These are phyloP conservation scores for Beaufortia kweichowensis DNA, from an alignment of 2,113 vertebrate genomes.

Conservation along the genomic window DNA sequence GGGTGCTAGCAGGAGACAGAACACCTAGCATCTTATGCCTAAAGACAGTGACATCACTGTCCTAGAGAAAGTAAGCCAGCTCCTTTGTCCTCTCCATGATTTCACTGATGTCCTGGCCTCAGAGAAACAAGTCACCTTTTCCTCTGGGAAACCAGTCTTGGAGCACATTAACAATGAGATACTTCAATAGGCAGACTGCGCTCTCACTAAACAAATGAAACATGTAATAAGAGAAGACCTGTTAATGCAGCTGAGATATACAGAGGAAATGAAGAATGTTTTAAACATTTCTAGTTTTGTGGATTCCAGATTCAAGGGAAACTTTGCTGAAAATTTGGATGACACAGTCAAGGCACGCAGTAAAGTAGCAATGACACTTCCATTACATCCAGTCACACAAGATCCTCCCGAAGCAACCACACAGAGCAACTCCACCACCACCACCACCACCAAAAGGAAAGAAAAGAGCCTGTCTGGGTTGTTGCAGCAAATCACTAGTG, in stretches of 20 bases:
- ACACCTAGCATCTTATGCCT: conserved; percentile 4
- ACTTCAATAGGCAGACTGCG: background rate
- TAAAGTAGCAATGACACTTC: background rate
- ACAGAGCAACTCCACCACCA: background rate
- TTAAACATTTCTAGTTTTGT: background rate
- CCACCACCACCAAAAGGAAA: background rate
- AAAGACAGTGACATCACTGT: background rate
- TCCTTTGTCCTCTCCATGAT: background rate
- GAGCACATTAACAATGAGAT: conserved; percentile 4
- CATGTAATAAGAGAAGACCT: background rate
- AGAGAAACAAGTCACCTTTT: background rate
- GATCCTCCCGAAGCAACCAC: background rate
- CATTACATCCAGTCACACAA: background rate
- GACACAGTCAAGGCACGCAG: background rate
- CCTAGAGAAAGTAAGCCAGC: background rate
- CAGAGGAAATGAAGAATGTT: background rate
- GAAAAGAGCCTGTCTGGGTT: no score
- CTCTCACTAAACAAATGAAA: conserved; percentile 4
- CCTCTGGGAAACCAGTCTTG: background rate
- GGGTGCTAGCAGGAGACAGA: conserved; percentile 47
- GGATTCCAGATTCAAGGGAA: background rate
- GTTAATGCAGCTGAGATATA: background rate
- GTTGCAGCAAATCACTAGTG: no score
- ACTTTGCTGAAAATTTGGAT: background rate
- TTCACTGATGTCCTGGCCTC: conserved; percentile 9